Conservation (phyloP, 2,888 invertebrate genomes). For the Epicampocera succincta region DNA sequence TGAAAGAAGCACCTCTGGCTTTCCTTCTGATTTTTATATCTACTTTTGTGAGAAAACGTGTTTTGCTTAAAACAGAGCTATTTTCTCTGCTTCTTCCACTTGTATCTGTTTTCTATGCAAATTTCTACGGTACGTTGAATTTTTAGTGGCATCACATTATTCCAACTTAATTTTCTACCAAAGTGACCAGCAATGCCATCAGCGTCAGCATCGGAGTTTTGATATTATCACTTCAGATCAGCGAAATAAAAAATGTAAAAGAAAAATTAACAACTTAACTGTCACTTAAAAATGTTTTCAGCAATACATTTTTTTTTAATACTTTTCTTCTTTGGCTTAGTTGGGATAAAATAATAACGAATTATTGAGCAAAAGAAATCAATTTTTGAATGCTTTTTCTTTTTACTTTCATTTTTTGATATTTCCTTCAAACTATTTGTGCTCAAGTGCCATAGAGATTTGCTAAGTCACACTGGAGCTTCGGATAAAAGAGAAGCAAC, state of each 20-base stretch:
- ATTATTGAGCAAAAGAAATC: neutral
- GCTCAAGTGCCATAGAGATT: constrained; percentile 43
- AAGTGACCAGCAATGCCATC: constrained; percentile 62
- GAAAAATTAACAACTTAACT: constrained; percentile 60
- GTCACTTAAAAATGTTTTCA: constrained; percentile 43
- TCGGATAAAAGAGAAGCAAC: neutral
- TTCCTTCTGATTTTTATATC: no score
- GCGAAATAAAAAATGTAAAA: neutral
- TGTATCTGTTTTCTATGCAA: no score
- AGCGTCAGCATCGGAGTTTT: constrained; percentile 34
- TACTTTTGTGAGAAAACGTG: no score
- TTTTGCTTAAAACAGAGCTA: no score
- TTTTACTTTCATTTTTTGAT: constrained; percentile 28
- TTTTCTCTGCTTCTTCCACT: no score
- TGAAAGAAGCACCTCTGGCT: no score
- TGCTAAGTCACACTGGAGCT: constrained; percentile 26
- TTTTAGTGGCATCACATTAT: constrained; percentile 53
- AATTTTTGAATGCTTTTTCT: constrained; percentile 8
- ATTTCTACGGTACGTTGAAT: no score
- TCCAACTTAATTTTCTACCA: constrained; percentile 67
- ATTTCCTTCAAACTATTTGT: constrained; percentile 33
- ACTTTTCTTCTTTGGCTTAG: constrained; percentile 38
- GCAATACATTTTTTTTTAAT: constrained; percentile 22
- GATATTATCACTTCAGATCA: neutral
- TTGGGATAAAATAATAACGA: constrained; percentile 16